Evolutionary conservation across 23 tunicate species (phyloP), one percentile per base, ranked within the genome.

Genomic region (Aplidium turbinatum): DNA sequence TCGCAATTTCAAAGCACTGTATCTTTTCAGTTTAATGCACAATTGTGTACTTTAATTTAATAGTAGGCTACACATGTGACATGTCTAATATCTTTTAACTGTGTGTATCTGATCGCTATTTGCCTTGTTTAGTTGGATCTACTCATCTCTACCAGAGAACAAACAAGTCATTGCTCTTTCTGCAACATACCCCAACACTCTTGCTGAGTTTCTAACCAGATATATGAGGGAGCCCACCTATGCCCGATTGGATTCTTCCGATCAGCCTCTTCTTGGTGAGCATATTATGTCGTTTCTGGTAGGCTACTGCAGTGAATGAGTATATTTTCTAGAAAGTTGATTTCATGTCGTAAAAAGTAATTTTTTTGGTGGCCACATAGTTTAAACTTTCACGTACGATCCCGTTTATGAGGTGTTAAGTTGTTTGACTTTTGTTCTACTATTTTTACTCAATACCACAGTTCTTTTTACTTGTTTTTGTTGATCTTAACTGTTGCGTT

Each of bases 91-190:
- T 11, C 50, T 9, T 42, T 11, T 42, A 42, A 42, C 50, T 42
- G 11, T 9, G 11, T 42, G 50, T 42, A 42, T 9, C 50, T 42
- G 16, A 42, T 11, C 16, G 50, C 16, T 42, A 16, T 42, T 32
- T 7, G 61, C n/a, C 1, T 31, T 47, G 33, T 63, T 2, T 29
- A 85, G 81, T 73, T 84, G 92, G 82, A 84, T 91, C 24, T 91
- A 75, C 79, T 84, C 90, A 30, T 38, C 89, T 16, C 45, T 91
- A 7, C 97, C 97, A 28, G 62, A 16, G 23, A 91, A 69, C 71
- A 91, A 91, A 66, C 97, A 91, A 57, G 79, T 91, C 86, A 58
- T 91, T 33, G 97, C 97, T 5, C 54, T 87, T 23, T 91, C 97
- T 21, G 97, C 97, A 7, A 91, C 97, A 0, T 91, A 91, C 69